These are phyloP conservation scores for Anolis carolinensis DNA, from an alignment of 2,113 vertebrate species.

Conservation along the genomic window DNA sequence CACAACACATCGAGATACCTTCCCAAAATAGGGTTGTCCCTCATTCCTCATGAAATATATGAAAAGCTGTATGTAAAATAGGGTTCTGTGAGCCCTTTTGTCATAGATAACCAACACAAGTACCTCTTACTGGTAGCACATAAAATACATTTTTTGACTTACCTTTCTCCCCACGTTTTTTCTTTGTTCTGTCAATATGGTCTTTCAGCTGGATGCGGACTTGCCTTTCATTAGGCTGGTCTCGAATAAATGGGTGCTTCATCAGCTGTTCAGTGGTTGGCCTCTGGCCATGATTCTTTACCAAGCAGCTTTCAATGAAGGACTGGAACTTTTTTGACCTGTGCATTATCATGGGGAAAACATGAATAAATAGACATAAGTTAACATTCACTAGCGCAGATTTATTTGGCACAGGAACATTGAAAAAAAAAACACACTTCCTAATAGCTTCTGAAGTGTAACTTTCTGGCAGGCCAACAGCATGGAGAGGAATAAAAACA, in stretches of 20 bases:
- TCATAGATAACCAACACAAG: not conserved
- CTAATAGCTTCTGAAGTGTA: not conserved
- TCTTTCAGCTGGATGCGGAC: conserved; percentile 99
- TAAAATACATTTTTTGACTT: not conserved
- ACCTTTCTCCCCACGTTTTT: conserved; percentile 96
- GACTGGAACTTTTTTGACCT: conserved; percentile 99
- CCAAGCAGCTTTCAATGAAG: conserved; percentile 96
- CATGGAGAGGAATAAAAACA: not conserved
- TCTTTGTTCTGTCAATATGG: conserved; percentile 98
- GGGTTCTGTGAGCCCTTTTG: too few species aligned
- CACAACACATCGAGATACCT: too few species aligned
- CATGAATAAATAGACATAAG: not conserved
- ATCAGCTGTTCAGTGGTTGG: conserved; percentile 96
- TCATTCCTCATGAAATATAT: not conserved
- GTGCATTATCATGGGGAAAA: conserved; percentile 25
- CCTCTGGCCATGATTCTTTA: conserved; percentile 96
- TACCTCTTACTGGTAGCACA: not conserved
- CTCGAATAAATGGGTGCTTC: conserved; percentile 96
- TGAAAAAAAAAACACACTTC: not conserved
- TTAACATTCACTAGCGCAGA: not conserved
- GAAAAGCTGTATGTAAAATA: not conserved
- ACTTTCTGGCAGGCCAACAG: not conserved
- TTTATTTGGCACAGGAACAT: not conserved
- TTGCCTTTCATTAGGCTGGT: conserved; percentile 95
- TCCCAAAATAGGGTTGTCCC: not conserved